These are phyloP conservation scores for Aegithalos caudatus DNA, from an alignment of 2,113 vertebrate species.

Conservation along the genomic window DNA sequence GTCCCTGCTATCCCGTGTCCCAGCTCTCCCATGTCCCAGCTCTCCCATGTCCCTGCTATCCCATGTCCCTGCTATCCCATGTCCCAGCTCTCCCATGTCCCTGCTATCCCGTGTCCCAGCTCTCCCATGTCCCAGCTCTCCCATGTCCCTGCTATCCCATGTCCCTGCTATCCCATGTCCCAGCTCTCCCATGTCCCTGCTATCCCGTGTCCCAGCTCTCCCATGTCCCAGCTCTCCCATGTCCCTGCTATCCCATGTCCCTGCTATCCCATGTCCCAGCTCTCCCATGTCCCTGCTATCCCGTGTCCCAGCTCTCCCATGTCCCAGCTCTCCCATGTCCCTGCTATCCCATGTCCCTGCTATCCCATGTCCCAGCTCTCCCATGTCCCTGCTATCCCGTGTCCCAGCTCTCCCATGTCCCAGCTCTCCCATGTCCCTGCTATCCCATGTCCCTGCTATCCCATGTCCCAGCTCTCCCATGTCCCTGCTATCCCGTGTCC, in stretches of 20 bases:
- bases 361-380: not conserved
- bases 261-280: not conserved
- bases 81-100: not conserved
- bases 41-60: no score
- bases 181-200: no score
- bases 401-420: not conserved
- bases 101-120: not conserved
- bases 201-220: not conserved
- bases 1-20: not conserved
- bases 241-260: no score
- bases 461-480: not conserved
- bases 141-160: no score
- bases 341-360: no score
- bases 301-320: not conserved
- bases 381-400: fast-evolving
- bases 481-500: not conserved
- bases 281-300: no score
- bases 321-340: no score
- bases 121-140: fast-evolving
- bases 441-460: no score
- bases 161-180: not conserved
- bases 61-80: no score
- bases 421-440: no score
- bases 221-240: fast-evolving
- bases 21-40: no score